phyloP scores from a whole-genome alignment of 1,140 invertebrate genomes.

The Hormaphis cornu region DNA sequence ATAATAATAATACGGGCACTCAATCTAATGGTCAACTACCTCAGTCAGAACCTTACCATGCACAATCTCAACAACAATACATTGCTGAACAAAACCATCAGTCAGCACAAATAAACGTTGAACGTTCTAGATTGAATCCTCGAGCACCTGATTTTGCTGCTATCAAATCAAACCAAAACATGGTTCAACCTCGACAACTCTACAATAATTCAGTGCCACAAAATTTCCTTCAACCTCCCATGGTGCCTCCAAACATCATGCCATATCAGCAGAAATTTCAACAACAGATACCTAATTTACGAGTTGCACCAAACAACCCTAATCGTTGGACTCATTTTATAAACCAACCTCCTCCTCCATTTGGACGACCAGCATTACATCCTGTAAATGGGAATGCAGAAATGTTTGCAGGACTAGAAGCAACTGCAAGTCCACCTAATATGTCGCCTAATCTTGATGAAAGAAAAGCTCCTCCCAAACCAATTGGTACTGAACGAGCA shows the following conservation, averaged over 20 bases:
- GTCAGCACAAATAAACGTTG: constrained; percentile 19
- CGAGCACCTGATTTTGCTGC: constrained; percentile 74
- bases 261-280: constrained; percentile 28
- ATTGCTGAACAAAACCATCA: constrained; percentile 23
- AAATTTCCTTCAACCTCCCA: constrained; percentile 34
- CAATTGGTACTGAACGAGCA: constrained; percentile 53
- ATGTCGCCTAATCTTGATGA: constrained; percentile 50
- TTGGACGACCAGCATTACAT: constrained; percentile 17
- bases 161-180: constrained; percentile 37
- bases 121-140: constrained; percentile 66
- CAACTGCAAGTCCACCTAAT: constrained; percentile 47
- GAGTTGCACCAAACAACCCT: constrained; percentile 9
- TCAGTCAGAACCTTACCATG: constrained; percentile 41
- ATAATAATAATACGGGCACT: constrained; percentile 46
- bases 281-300: constrained; percentile 26
- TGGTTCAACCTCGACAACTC: constrained; percentile 37
- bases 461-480: constrained; percentile 58
- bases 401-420: constrained; percentile 47
- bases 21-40: constrained; percentile 40
- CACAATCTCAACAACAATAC: constrained; percentile 36
- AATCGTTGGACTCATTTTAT: constrained; percentile 27
- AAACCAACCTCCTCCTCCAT: constrained; percentile 17
- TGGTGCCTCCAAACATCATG: constrained; percentile 39
- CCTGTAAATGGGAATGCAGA: constrained; percentile 43
- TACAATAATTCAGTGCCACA: constrained; percentile 34